phyloP scores from a whole-genome alignment of 1,140 invertebrate genomes.

The Carposina sasakii region DNA sequence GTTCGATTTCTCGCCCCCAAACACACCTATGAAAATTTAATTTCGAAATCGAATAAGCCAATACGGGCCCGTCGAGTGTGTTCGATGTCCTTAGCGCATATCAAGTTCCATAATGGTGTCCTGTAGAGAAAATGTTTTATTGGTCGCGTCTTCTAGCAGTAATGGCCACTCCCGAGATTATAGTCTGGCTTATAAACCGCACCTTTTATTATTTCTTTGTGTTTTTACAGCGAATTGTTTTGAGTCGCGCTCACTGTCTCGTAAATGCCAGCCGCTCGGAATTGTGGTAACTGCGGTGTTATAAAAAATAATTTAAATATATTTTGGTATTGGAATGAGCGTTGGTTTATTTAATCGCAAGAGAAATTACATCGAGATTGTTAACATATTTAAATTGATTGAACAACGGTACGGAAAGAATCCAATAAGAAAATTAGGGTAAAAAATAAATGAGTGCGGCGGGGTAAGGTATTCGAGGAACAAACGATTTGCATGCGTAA shows the following conservation, averaged over 20 bases:
- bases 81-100: constrained; percentile 24
- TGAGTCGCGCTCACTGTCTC: not conserved
- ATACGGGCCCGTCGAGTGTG: constrained; percentile 20
- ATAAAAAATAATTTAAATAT: no score
- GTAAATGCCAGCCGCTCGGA: no score
- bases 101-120: constrained; percentile 34
- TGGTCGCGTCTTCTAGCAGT: constrained; percentile 31
- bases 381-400: no score
- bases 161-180: constrained; percentile 26
- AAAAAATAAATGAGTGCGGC: constrained; percentile 23
- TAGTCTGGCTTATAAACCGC: constrained; percentile 24
- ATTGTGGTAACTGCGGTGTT: no score
- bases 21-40: constrained; percentile 28
- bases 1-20: constrained; percentile 13
- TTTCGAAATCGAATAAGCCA: constrained; percentile 30
- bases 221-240: constrained; percentile 11
- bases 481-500: constrained; percentile 49
- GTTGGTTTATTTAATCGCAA: no score
- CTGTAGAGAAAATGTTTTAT: constrained; percentile 38
- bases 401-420: constrained; percentile 29
- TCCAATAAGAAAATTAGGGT: constrained; percentile 42
- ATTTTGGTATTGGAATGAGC: no score
- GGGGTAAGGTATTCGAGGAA: constrained; percentile 29
- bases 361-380: no score
- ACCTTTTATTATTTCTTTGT: constrained; percentile 31